phyloP scores from a whole-genome alignment of 2,797 vertebrate genomes.

The Chelmon rostratus region DNA sequence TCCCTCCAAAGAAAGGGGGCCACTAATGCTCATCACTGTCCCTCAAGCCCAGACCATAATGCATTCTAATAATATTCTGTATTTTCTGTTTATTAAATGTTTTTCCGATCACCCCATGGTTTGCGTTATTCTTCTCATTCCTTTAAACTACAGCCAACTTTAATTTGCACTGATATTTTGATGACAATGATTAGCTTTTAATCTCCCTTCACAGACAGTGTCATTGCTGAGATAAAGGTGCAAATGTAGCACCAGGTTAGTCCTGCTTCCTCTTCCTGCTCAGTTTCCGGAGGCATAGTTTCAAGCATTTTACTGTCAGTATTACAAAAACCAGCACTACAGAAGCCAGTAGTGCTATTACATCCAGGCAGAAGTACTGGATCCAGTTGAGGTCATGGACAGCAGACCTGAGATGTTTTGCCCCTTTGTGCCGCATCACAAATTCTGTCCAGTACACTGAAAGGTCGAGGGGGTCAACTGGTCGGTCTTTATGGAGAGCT shows the following conservation, averaged over 20 bases:
- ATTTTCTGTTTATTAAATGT: constrained; percentile 77
- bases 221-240: not conserved
- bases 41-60: not conserved
- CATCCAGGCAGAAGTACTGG: constrained; percentile 93
- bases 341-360: constrained; percentile 84
- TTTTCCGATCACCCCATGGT: constrained; percentile 34
- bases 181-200: not conserved
- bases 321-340: constrained; percentile 73
- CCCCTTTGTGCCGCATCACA: constrained; percentile 94
- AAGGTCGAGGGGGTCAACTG: constrained; percentile 90
- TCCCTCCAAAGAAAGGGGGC: constrained; percentile 87
- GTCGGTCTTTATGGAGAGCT: constrained; percentile 90
- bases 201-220: not conserved
- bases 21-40: constrained; percentile 79
- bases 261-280: constrained; percentile 82
- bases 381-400: constrained; percentile 92
- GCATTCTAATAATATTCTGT: constrained; percentile 53
- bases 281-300: constrained; percentile 81
- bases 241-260: constrained; percentile 31
- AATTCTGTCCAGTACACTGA: constrained; percentile 96
- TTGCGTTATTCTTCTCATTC: constrained; percentile 16
- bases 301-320: constrained; percentile 84
- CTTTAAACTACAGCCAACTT: too few relatives aligned
- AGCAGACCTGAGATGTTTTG: constrained; percentile 89
- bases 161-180: too few relatives aligned